Percentiles rank a stretch among this genome's conserved stretches.
Evolutionary conservation across 2,113 vertebrate genomes (phyloP).

Genomic region (Prochilodus magdalenae): DNA sequence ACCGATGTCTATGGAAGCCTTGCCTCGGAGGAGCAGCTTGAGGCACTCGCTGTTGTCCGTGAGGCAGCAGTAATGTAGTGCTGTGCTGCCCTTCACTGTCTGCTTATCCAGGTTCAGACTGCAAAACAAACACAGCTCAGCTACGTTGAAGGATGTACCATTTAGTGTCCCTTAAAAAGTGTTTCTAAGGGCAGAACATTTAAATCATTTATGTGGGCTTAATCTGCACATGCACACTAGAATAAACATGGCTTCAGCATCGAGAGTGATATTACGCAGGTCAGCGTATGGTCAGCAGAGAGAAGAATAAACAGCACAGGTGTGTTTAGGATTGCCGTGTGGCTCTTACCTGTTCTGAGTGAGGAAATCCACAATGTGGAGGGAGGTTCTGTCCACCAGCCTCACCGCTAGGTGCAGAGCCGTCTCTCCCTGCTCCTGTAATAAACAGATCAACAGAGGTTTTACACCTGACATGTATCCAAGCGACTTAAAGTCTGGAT

Average conservation of each 20-base stretch:
- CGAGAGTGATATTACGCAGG: background rate
- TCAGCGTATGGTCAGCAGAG: slow-evolving; percentile 5
- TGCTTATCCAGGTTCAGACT: slow-evolving; percentile 97
- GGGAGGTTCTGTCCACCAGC: slow-evolving; percentile 94
- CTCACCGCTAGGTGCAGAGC: slow-evolving; percentile 95
- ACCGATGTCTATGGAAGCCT: slow-evolving; percentile 97
- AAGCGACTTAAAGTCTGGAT: too few relatives aligned
- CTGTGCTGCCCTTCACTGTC: slow-evolving; percentile 94
- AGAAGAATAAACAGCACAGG: background rate
- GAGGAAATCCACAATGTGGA: slow-evolving; percentile 96
- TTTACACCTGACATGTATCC: too few relatives aligned
- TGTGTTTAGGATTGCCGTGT: background rate
- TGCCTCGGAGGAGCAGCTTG: slow-evolving; percentile 94
- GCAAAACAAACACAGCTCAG: slow-evolving; percentile 3
- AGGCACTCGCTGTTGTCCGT: slow-evolving; percentile 97
- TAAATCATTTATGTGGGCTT: background rate
- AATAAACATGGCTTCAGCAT: background rate
- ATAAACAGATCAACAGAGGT: too few relatives aligned
- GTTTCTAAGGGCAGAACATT: background rate
- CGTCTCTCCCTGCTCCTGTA: slow-evolving; percentile 93
- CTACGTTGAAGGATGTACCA: background rate
- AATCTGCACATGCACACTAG: background rate
- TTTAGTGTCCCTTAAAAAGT: background rate
- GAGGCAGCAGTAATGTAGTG: slow-evolving; percentile 97
- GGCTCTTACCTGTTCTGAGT: slow-evolving; percentile 91